A percentile compares a stretch with the other conserved stretches of the same genome.
Conservation (phyloP, 2,888 invertebrate genomes). For the Synergus umbraculus region DNA sequence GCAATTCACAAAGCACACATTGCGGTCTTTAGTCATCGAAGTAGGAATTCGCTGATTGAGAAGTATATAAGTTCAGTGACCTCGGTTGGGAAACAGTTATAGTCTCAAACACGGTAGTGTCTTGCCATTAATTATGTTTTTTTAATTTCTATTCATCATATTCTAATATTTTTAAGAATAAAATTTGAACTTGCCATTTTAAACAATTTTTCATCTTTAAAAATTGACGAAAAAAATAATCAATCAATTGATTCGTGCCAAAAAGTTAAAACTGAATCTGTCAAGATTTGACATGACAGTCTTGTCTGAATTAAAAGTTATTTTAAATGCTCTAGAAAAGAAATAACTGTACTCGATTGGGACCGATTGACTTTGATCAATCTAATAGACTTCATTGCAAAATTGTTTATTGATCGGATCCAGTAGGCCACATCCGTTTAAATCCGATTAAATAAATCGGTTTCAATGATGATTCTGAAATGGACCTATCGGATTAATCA, state of each 20-base stretch:
- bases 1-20: neutral
- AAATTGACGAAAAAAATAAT: neutral
- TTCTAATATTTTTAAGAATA: neutral
- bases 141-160: neutral
- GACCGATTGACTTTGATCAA: no score
- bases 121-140: neutral
- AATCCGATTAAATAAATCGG: no score
- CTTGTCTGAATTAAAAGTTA: no score
- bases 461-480: no score
- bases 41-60: neutral
- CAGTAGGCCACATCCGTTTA: no score
- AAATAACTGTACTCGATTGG: no score
- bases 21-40: neutral
- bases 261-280: no score
- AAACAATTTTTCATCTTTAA: neutral
- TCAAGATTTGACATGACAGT: no score
- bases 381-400: no score
- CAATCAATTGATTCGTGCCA: neutral
- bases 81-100: constrained; percentile 1
- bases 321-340: no score
- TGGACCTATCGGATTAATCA: no score
- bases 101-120: neutral
- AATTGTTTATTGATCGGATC: no score
- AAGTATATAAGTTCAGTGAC: neutral
- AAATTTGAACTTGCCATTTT: neutral